A percentile compares a stretch with the other conserved stretches of the same genome.
phyloP scores from a whole-genome alignment of 2,888 invertebrate genomes.

The Diadegma fenestrale region DNA sequence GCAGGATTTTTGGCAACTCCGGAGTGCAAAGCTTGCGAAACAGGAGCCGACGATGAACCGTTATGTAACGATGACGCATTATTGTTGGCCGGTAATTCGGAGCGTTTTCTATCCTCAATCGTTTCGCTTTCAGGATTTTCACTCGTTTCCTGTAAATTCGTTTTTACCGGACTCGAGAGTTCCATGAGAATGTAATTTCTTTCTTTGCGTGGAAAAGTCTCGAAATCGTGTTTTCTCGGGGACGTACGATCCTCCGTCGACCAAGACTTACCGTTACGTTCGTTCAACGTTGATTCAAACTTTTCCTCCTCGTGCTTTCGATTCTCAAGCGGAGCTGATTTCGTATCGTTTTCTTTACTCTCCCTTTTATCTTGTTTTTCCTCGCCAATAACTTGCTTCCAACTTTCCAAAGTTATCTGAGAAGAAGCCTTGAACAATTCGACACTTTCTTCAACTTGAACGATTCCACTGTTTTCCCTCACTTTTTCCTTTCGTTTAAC shows the following conservation, averaged over 20 bases:
- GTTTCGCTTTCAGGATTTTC: constrained; percentile 51
- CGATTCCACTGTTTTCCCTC: constrained; percentile 29
- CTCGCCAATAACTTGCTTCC: neutral
- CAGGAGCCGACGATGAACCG: constrained; percentile 33
- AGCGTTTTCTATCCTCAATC: constrained; percentile 44
- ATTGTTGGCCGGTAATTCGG: constrained; percentile 4
- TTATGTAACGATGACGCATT: neutral
- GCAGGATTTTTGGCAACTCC: neutral
- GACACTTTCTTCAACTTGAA: constrained; percentile 25
- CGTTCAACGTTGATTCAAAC: constrained; percentile 35
- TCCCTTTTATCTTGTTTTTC: constrained; percentile 19
- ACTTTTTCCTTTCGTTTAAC: constrained; percentile 17
- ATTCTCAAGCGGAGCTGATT: constrained; percentile 6
- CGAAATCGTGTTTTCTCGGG: constrained; percentile 71
- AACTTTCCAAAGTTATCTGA: constrained; percentile 40
- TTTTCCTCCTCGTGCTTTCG: constrained; percentile 49
- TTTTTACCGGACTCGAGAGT: constrained; percentile 76
- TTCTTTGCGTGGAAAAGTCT: constrained; percentile 77
- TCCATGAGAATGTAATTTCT: constrained; percentile 79
- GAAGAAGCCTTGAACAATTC: constrained; percentile 25
- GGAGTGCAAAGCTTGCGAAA: constrained; percentile 20
- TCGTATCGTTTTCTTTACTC: constrained; percentile 5
- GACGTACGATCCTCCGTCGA: constrained; percentile 45
- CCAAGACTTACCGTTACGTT: constrained; percentile 20
- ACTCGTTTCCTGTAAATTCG: constrained; percentile 55